Evolutionary conservation across 2,888 invertebrate genomes (phyloP).

Genomic region (Leptarthrus brevirostris): DNA sequence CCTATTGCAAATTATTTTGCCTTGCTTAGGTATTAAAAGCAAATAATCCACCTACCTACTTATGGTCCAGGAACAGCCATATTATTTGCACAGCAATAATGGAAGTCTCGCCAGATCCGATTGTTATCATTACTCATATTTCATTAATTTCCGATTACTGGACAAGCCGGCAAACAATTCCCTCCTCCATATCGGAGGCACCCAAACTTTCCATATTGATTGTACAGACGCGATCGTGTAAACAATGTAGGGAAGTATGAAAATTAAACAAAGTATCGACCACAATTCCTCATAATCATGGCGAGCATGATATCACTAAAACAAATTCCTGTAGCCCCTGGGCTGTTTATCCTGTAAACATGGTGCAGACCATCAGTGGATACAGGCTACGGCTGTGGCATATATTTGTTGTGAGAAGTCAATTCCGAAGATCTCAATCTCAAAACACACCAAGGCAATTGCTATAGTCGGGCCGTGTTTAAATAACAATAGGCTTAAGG

Average conservation of each 20-base stretch:
- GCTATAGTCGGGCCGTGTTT: neutral
- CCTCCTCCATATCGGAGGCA: neutral
- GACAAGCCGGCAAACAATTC: conserved; percentile 5
- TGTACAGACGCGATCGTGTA: conserved; percentile 1
- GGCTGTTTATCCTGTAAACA: conserved; percentile 30
- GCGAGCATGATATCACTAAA: conserved; percentile 20
- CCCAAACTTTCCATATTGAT: conserved; percentile 24
- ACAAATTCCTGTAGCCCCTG: conserved; percentile 12
- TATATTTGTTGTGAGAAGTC: conserved; percentile 32
- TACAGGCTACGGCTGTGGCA: neutral
- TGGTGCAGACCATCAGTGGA: neutral
- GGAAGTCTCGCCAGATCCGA: neutral
- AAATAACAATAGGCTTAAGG: conserved; percentile 15
- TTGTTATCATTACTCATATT: neutral
- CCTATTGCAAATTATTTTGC: too few relatives aligned
- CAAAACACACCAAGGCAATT: neutral
- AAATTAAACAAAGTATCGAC: neutral
- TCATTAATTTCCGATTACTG: neutral
- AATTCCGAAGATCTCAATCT: conserved; percentile 25
- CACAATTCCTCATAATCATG: neutral
- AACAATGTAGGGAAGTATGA: conserved; percentile 1
- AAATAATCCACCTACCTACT: too few relatives aligned
- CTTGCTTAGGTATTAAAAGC: too few relatives aligned
- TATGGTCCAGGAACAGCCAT: too few relatives aligned
- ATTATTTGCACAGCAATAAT: too few relatives aligned